phyloP scores from a whole-genome alignment of 2,888 invertebrate species.

The Euproctis similis region DNA sequence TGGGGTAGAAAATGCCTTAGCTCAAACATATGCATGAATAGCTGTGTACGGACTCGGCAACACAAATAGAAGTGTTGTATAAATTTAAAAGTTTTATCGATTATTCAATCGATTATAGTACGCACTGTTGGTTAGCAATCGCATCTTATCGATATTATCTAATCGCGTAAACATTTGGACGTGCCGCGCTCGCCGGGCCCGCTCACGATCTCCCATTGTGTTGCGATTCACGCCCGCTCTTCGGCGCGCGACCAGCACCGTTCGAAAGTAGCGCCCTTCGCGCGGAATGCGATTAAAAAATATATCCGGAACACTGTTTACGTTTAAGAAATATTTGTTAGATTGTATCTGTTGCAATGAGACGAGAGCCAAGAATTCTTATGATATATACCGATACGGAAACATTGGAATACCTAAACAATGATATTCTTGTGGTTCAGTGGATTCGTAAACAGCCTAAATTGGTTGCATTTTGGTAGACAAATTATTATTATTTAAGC shows the following conservation, averaged over 20 bases:
- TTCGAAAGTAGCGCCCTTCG: slow-evolving; percentile 40
- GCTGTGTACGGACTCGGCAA: too few relatives aligned
- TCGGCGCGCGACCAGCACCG: slow-evolving; percentile 20
- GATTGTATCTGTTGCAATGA: slow-evolving; percentile 14
- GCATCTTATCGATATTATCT: slow-evolving; percentile 45
- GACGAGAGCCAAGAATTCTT: slow-evolving; percentile 4
- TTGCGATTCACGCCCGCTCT: slow-evolving; percentile 52
- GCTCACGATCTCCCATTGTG: slow-evolving; percentile 53
- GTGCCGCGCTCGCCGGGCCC: slow-evolving; percentile 28
- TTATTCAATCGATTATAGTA: slow-evolving; percentile 32
- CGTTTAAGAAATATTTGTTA: slow-evolving; percentile 32
- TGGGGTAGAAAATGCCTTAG: too few relatives aligned
- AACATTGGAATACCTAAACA: neutral
- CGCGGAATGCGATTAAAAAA: slow-evolving; percentile 42
- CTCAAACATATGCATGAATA: too few relatives aligned
- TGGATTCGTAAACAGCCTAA: too few relatives aligned
- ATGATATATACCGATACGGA: neutral
- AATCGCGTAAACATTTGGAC: slow-evolving; percentile 65
- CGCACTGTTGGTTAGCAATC: slow-evolving; percentile 38
- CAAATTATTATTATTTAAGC: too few relatives aligned
- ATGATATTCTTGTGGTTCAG: neutral
- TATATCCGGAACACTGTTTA: slow-evolving; percentile 33
- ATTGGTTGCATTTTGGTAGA: too few relatives aligned
- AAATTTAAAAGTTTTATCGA: slow-evolving; percentile 24
- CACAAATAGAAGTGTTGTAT: neutral